These are phyloP conservation scores for Menidia beryllina DNA, from an alignment of 2,113 vertebrate species.

Conservation along the genomic window DNA sequence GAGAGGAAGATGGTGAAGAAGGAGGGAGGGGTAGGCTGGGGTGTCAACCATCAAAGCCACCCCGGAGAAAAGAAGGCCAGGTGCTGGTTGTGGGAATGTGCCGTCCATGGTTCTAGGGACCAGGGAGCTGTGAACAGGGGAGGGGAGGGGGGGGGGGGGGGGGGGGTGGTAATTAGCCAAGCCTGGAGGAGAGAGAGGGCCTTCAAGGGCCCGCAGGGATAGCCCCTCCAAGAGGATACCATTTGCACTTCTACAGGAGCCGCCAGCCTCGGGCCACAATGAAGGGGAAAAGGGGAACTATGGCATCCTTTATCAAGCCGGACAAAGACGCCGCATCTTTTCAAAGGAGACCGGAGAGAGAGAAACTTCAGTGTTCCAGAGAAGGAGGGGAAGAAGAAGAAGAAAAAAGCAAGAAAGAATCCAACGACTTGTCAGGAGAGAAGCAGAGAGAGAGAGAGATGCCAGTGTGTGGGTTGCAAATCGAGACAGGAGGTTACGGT, in stretches of 20 bases:
- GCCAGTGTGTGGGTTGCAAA: conserved; percentile 77
- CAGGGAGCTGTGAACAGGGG: conserved; percentile 53
- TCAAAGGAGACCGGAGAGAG: conserved; percentile 81
- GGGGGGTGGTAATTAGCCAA: conserved; percentile 78
- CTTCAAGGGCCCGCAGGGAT: conserved; percentile 79
- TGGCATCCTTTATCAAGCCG: conserved; percentile 85
- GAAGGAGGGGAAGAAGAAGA: conserved; percentile 68
- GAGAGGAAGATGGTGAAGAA: conserved; percentile 64
- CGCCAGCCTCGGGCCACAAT: conserved; percentile 79
- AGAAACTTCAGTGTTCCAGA: conserved; percentile 77
- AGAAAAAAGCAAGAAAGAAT: conserved; percentile 68
- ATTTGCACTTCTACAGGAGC: conserved; percentile 87
- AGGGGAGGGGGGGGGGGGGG: conserved; percentile 27
- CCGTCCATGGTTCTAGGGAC: conserved; percentile 72
- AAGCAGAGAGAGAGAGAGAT: conserved; percentile 62
- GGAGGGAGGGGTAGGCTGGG: conserved; percentile 74
- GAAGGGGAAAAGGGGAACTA: conserved; percentile 85
- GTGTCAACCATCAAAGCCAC: conserved; percentile 85
- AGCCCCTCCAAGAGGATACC: conserved; percentile 82
- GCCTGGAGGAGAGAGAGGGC: conserved; percentile 79
- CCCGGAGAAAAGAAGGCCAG: conserved; percentile 85
- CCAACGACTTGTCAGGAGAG: conserved; percentile 61
- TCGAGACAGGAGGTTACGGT: conserved; percentile 71
- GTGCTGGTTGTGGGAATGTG: conserved; percentile 82
- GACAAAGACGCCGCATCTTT: conserved; percentile 85